A percentile compares a stretch with the other conserved stretches of the same genome.
These are phyloP conservation scores for Cryptus viduatorius DNA, from an alignment of 2,888 invertebrate species.

Conservation along the genomic window DNA sequence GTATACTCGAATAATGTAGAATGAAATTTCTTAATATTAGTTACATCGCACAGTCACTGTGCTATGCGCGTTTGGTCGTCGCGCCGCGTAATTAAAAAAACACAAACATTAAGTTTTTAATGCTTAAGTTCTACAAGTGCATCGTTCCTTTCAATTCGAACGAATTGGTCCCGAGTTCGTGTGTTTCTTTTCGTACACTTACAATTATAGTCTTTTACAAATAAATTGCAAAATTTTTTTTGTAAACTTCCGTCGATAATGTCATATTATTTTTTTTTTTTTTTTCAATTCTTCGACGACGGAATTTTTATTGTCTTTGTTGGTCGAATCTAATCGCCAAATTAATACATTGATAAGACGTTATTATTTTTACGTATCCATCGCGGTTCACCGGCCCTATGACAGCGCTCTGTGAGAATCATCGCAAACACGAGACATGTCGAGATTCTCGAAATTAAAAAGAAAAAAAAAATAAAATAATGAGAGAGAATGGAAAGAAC, in stretches of 20 bases:
- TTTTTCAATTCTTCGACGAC: constrained; percentile 9
- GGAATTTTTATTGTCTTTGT: constrained; percentile 17
- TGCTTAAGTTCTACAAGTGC: constrained; percentile 39
- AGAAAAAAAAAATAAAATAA: constrained; percentile 44
- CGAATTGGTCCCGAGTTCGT: constrained; percentile 35
- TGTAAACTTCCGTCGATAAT: constrained; percentile 21
- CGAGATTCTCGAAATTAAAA: constrained; percentile 59
- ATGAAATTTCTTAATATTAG: constrained; percentile 49
- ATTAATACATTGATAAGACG: constrained; percentile 17
- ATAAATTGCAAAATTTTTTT: constrained; percentile 48
- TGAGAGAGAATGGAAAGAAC: constrained; percentile 20
- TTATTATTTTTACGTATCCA: constrained; percentile 42
- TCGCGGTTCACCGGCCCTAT: constrained; percentile 45
- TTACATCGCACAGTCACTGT: constrained; percentile 25
- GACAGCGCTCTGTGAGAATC: constrained; percentile 39
- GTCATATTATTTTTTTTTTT: constrained; percentile 23
- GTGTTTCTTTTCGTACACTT: constrained; percentile 26
- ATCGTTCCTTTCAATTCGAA: constrained; percentile 38
- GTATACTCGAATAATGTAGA: constrained; percentile 59
- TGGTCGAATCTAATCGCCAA: constrained; percentile 22
- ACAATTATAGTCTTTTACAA: constrained; percentile 18
- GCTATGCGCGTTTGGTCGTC: not conserved
- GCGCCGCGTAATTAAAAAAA: constrained; percentile 1
- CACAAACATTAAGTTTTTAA: constrained; percentile 43
- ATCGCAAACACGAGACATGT: constrained; percentile 56